Base-by-base conservation (phyloP, 2,888 invertebrate genomes). In the Callyntrura sp. region DNA sequence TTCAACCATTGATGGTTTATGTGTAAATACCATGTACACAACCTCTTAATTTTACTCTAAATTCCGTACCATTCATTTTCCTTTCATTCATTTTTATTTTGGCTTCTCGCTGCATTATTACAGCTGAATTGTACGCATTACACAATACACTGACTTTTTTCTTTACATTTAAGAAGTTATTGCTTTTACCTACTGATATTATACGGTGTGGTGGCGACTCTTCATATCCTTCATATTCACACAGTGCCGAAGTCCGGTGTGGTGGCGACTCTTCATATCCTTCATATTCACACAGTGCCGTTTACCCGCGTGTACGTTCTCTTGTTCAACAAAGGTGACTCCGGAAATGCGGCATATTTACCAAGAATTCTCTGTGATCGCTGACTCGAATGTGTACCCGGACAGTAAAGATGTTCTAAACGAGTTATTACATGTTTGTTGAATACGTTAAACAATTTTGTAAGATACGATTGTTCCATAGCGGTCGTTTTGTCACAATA, bases 341-440 rank as follows among this genome's bases (percentile, higher is more conserved):
- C 88, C 88, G 88, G 88, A 88, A 88, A 88, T 82, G 88, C 88
- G 88, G 88, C 88, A 82, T 88, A 60, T 88, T 87, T 81, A 81
- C 87, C n/a, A 55, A 70, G 81, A 87, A 81, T 87, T 87, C 82
- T 20, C 45, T 43, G 57, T n/a, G 45, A 11, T 62, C 25, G 23
- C 62, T 35, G 25, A 62, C 25, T 62, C 23, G 1, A 62, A 25
- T 62, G 23, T 23, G 25, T 62, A 20, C 57, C 51, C 5, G 57
- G n/a, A n/a, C 6, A 57, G 57, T 1, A 28, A 28, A 65, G 65
- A 12, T 4, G 28, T n/a, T n/a, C n/a, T n/a, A 65, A 8, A 65
- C 62, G 4, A 14, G 28, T 2, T 28, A 20, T 12, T 25, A 14
- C 20, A 28, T 62, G 70, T 9, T 70, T 43, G 43, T 17, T 45